Evolutionary conservation across 2,888 invertebrate species (phyloP).

Genomic region (Plemyria rubiginata): DNA sequence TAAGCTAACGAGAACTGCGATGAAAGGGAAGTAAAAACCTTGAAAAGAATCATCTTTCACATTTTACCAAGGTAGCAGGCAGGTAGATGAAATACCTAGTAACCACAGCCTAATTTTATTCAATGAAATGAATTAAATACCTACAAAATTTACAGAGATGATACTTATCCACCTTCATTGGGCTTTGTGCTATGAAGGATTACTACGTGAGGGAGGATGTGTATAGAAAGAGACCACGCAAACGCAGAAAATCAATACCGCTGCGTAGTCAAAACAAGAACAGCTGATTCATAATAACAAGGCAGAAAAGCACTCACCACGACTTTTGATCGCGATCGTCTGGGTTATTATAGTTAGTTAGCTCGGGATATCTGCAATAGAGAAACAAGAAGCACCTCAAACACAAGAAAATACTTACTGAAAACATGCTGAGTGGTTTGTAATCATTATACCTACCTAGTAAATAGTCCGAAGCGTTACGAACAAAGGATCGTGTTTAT

Average conservation of each 20-base stretch:
- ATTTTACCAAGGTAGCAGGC: constrained; percentile 3
- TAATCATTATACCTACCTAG: constrained; percentile 50
- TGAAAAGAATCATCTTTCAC: constrained; percentile 6
- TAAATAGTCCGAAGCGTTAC: constrained; percentile 59
- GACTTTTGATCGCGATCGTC: constrained; percentile 67
- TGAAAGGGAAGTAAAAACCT: constrained; percentile 7
- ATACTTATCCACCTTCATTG: too few species aligned
- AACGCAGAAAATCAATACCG: constrained; percentile 69
- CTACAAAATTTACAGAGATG: too few species aligned
- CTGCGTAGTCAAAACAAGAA: constrained; percentile 49
- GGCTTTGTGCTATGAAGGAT: too few species aligned
- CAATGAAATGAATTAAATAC: too few species aligned
- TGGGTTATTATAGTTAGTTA: constrained; percentile 78
- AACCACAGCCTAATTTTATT: too few species aligned
- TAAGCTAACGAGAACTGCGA: too few species aligned
- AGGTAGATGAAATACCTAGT: neutral
- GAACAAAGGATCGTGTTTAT: constrained; percentile 80
- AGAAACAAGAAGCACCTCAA: constrained; percentile 61
- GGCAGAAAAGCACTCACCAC: constrained; percentile 68
- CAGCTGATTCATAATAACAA: constrained; percentile 62
- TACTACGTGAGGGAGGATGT: neutral
- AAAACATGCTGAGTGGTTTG: constrained; percentile 44
- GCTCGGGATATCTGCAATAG: constrained; percentile 80
- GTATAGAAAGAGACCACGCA: constrained; percentile 51
- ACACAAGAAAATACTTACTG: constrained; percentile 45